Evolutionary conservation across 1,140 invertebrate genomes (phyloP).

Genomic region (Zophobas atratus): DNA sequence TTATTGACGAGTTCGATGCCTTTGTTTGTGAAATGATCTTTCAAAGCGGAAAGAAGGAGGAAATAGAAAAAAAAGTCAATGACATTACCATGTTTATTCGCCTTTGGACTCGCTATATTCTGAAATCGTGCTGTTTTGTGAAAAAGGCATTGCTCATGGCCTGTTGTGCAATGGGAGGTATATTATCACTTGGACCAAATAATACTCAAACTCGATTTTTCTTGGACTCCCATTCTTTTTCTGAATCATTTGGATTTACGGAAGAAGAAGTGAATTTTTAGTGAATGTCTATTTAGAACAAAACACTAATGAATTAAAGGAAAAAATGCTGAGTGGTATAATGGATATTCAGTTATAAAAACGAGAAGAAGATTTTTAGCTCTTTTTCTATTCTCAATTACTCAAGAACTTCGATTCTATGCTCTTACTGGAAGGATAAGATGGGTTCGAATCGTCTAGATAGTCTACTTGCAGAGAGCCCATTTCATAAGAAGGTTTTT

Average conservation of each 20-base stretch:
- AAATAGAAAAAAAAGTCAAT: slow-evolving; percentile 38
- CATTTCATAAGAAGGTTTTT: slow-evolving; percentile 44
- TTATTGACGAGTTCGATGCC: slow-evolving; percentile 44
- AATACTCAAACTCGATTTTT: slow-evolving; percentile 44
- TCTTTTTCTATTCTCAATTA: slow-evolving; percentile 43
- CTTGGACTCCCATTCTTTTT: slow-evolving; percentile 43
- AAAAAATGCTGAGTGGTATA: slow-evolving; percentile 42
- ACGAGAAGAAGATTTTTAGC: slow-evolving; percentile 46
- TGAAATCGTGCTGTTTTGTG: slow-evolving; percentile 34
- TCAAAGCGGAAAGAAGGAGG: slow-evolving; percentile 31
- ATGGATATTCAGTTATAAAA: slow-evolving; percentile 44
- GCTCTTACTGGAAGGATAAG: slow-evolving; percentile 25
- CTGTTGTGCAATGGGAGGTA: slow-evolving; percentile 34
- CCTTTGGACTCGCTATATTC: slow-evolving; percentile 12
- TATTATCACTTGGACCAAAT: slow-evolving; percentile 42
- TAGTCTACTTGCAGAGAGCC: slow-evolving; percentile 41
- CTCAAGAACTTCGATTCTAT: slow-evolving; percentile 1
- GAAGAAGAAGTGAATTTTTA: slow-evolving; percentile 29
- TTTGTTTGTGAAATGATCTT: slow-evolving; percentile 46
- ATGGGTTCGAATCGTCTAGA: slow-evolving; percentile 32
- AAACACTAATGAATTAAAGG: slow-evolving; percentile 39
- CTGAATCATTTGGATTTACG: slow-evolving; percentile 43
- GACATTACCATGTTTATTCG: slow-evolving; percentile 41
- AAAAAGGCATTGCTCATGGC: slow-evolving; percentile 46
- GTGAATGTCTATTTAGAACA: slow-evolving; percentile 18